Base-by-base conservation (phyloP, 1,140 invertebrate species). In the Plodia interpunctella region DNA sequence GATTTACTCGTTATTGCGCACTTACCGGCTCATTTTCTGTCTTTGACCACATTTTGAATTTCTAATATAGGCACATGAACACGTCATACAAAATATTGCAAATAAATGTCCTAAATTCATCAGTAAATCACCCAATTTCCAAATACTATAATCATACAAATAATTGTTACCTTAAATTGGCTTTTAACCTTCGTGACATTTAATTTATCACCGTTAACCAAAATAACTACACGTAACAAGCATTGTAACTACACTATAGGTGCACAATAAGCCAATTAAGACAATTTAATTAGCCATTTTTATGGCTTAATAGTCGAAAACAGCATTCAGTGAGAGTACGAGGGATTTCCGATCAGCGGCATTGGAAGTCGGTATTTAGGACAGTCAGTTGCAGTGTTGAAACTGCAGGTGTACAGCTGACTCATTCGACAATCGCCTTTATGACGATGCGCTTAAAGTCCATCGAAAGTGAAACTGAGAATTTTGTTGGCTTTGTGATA, bases 261-360 rank as follows among this genome's bases (percentile, higher is more conserved):
- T 17, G 15, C 10, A 44, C 38, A 44, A 44, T 15, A 44, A 35
- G 13, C 38, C n/a, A 15, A 44, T 44, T 44, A 15, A 2, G 15
- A 44, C 38, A 44, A 44, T 44, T 44, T 44, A 44, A 44, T 44
- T 44, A 44, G n/a, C 38, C 15, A 17, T 44, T 44, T 32, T 44
- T 44, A 15, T 44, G n/a, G 38, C 38, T 44, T 44, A 44, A 44
- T 44, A 15, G 38, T 44, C 38, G 38, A 44, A 44, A 44, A 44
- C 38, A 9, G 28, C 28, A 44, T 44, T 44, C 15, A 15, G 38
- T 15, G 38, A 44, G 38, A 44, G 38, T 15, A 44, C 38, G 15
- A 44, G 38, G 38, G 38, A 44, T 44, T 15, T 44, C 38, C 38
- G 38, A 44, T 44, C 38, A 44, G 38, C 38, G 38, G 10, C 38